phyloP scores from a whole-genome alignment of 92 coral and sea anemone species.

The Micromussa lordhowensis region DNA sequence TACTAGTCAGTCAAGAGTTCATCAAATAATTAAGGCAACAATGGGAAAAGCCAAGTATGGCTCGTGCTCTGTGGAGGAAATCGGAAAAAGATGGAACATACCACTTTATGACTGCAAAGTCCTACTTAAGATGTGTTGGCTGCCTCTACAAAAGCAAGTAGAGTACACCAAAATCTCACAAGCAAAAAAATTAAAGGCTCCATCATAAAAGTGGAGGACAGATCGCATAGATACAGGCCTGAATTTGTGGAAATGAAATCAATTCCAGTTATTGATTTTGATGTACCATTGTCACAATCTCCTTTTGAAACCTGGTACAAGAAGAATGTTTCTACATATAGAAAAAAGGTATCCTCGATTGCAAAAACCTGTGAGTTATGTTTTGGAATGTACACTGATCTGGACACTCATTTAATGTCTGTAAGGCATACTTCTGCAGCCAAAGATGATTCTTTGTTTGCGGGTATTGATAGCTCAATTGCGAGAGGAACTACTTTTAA shows the following conservation, averaged over 20 bases:
- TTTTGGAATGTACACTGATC: neutral
- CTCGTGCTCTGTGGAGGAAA: conserved; percentile 21
- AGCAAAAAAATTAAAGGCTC: too few species aligned
- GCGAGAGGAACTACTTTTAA: conserved; percentile 20
- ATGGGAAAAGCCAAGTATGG: conserved; percentile 20
- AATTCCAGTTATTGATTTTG: conserved; percentile 33
- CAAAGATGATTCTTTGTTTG: conserved; percentile 31
- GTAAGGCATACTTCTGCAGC: conserved; percentile 3
- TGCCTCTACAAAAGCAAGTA: too few species aligned
- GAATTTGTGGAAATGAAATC: conserved; percentile 46
- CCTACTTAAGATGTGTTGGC: neutral
- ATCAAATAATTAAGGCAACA: conserved; percentile 12
- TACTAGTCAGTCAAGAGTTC: conserved; percentile 9
- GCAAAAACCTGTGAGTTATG: conserved; percentile 21
- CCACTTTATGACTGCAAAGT: conserved; percentile 24
- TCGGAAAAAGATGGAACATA: conserved; percentile 36
- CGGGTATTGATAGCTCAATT: conserved; percentile 8
- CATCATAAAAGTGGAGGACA: too few species aligned
- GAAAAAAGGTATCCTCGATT: neutral
- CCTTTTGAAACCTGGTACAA: conserved; percentile 41
- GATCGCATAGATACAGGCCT: conserved; percentile 39
- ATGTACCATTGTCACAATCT: conserved; percentile 12
- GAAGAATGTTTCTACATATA: conserved; percentile 12
- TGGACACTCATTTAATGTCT: conserved; percentile 13
- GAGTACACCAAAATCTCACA: too few species aligned